Evolutionary conservation across 1,140 invertebrate species (phyloP).

Genomic region (Pseudoatta argentina): DNA sequence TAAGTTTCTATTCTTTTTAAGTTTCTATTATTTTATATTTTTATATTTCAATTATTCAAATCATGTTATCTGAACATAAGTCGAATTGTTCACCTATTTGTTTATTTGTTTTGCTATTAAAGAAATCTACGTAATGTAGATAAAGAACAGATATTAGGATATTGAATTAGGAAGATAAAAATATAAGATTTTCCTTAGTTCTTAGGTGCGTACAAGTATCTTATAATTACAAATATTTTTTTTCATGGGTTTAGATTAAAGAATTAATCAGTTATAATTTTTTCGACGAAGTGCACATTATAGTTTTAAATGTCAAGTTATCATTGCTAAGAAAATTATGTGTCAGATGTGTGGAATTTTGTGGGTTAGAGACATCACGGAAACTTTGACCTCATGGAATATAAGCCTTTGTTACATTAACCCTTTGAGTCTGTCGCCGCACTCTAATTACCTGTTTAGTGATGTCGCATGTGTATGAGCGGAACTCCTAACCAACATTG

Average conservation of each 20-base stretch:
- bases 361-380: background rate
- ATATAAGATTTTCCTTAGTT: background rate
- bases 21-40: background rate
- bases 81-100: background rate
- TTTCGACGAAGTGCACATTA: background rate
- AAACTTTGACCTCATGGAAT: slow-evolving; percentile 52
- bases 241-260: background rate
- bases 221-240: background rate
- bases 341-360: slow-evolving; percentile 25
- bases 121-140: background rate
- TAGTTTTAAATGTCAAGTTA: background rate
- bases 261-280: background rate
- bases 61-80: background rate
- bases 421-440: slow-evolving; percentile 61
- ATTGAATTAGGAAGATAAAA: background rate
- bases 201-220: background rate
- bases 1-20: background rate
- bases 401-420: slow-evolving; percentile 74
- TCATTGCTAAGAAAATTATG: background rate
- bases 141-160: background rate
- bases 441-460: slow-evolving; percentile 11
- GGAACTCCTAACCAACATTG: slow-evolving; percentile 66
- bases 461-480: background rate
- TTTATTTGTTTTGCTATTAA: background rate
- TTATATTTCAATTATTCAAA: background rate